phyloP scores from a whole-genome alignment of 2,888 invertebrate species.

The Biston stratarius region DNA sequence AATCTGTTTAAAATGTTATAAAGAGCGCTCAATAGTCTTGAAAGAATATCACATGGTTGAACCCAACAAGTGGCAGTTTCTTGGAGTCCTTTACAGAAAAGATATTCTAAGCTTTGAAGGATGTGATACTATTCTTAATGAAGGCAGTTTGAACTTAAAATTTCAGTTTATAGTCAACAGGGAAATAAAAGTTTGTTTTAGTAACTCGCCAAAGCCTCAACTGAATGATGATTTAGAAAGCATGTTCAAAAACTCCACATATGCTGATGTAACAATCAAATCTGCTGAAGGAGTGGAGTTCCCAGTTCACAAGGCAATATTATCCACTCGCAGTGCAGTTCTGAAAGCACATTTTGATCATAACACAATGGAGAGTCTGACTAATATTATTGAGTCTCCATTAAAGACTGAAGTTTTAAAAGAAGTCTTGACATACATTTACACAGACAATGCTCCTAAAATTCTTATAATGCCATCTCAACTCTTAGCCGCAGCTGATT shows the following conservation, averaged over 20 bases:
- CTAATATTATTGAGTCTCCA: constrained; percentile 74
- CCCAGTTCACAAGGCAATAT: constrained; percentile 76
- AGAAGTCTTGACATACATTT: constrained; percentile 77
- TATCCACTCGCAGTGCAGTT: constrained; percentile 77
- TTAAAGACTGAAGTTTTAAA: constrained; percentile 72
- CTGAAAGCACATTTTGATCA: constrained; percentile 80
- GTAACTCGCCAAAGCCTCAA: constrained; percentile 68
- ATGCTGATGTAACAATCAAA: constrained; percentile 77
- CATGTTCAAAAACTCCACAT: constrained; percentile 70
- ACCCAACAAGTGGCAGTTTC: constrained; percentile 79
- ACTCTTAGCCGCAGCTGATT: constrained; percentile 78
- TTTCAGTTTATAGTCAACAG: constrained; percentile 78
- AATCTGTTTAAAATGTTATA: constrained; percentile 74
- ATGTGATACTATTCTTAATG: constrained; percentile 69
- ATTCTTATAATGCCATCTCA: constrained; percentile 79
- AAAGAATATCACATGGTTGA: constrained; percentile 78
- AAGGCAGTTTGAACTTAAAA: constrained; percentile 75
- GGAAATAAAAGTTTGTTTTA: constrained; percentile 71
- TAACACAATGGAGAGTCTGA: constrained; percentile 74
- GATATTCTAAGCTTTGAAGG: constrained; percentile 72
- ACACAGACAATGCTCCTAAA: constrained; percentile 77
- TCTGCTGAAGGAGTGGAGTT: constrained; percentile 73
- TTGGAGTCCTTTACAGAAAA: constrained; percentile 74
- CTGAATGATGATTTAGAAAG: constrained; percentile 76
- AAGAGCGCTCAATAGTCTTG: constrained; percentile 76